A percentile compares a stretch with the other conserved stretches of the same genome.
Conservation (phyloP, 1,140 invertebrate genomes). For the Cydia amplana region DNA sequence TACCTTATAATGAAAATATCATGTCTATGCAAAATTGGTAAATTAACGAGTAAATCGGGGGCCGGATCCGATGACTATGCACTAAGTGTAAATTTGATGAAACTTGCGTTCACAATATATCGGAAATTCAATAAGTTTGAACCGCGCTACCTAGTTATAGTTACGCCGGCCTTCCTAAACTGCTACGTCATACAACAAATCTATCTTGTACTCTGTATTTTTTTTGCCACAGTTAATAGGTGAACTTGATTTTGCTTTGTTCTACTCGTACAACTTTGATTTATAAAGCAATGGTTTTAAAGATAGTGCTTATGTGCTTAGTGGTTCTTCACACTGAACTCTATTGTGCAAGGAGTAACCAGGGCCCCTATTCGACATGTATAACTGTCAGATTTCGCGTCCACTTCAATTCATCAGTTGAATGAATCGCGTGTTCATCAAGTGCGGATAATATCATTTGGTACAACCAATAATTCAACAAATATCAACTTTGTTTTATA, state of each 20-base stretch:
- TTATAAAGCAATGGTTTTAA: not conserved
- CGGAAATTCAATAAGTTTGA: slow-evolving; percentile 54
- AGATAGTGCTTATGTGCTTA: too few relatives aligned
- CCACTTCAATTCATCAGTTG: too few relatives aligned
- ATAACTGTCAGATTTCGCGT: too few relatives aligned
- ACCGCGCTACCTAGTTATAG: slow-evolving; percentile 33
- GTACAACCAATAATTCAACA: too few relatives aligned
- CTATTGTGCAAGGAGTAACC: too few relatives aligned
- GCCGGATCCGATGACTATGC: not conserved
- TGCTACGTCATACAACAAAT: slow-evolving; percentile 43
- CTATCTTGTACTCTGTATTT: slow-evolving; percentile 40
- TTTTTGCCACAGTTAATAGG: not conserved
- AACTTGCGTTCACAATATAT: slow-evolving; percentile 40
- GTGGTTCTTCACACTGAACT: too few relatives aligned
- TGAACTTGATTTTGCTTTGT: not conserved
- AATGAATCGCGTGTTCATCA: too few relatives aligned
- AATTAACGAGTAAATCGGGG: not conserved
- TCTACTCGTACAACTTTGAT: not conserved
- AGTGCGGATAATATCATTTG: too few relatives aligned
- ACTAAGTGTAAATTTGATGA: slow-evolving; percentile 42
- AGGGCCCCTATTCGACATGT: too few relatives aligned
- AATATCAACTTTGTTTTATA: too few relatives aligned
- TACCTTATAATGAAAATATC: not conserved
- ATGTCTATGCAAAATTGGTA: not conserved
- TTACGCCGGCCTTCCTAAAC: slow-evolving; percentile 39